Percentiles rank a stretch among this genome's conserved stretches.
Evolutionary conservation across 1,140 invertebrate species (phyloP).

Genomic region (Theocolax elegans): DNA sequence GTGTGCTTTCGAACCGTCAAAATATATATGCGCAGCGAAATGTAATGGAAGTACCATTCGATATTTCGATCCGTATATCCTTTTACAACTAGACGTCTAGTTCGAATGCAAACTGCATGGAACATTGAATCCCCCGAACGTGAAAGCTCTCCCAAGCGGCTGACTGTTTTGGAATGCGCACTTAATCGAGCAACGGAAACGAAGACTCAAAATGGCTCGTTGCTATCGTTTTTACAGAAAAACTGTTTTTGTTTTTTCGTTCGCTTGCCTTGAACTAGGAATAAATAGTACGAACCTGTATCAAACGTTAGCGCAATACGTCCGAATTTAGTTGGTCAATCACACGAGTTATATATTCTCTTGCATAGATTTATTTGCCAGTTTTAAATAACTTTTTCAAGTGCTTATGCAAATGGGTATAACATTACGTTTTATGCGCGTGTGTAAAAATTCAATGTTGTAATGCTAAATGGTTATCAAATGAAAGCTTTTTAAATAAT

Average conservation of each 20-base stretch:
- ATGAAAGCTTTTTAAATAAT: too few species aligned
- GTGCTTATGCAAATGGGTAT: too few species aligned
- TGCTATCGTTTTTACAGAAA: not conserved
- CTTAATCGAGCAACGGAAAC: slow-evolving; percentile 4
- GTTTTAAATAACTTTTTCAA: too few species aligned
- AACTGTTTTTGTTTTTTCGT: not conserved
- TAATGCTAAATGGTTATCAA: too few species aligned
- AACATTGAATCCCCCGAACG: slow-evolving; percentile 10
- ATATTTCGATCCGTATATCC: not conserved
- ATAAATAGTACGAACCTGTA: too few species aligned
- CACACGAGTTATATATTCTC: too few species aligned
- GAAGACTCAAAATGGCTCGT: not conserved
- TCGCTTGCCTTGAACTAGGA: not conserved
- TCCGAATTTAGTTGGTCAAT: too few species aligned
- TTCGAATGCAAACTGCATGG: not conserved
- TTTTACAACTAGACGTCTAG: not conserved
- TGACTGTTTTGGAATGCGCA: slow-evolving; percentile 1
- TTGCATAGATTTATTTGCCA: too few species aligned
- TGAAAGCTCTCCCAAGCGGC: too few species aligned
- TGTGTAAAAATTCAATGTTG: too few species aligned
- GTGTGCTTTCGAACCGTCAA: not conserved
- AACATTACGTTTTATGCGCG: too few species aligned
- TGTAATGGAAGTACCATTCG: not conserved
- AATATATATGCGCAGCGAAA: not conserved
- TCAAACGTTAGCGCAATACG: too few species aligned